Conservation (phyloP, 2,797 vertebrate genomes). For the Limosa lapponica region DNA sequence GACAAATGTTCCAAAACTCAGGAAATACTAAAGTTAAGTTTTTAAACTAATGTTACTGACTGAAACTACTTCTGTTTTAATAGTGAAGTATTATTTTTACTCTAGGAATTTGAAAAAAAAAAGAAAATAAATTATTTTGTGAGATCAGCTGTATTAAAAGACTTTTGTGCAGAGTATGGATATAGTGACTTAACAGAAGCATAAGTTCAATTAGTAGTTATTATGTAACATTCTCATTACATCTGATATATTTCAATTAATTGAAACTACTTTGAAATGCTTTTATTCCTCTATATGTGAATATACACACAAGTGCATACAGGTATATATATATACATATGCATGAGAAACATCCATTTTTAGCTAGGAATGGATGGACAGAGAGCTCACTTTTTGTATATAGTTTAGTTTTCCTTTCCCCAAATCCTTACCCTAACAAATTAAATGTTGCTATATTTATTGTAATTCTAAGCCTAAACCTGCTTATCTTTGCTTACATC, state of each 20-base stretch:
- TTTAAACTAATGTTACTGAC: not conserved
- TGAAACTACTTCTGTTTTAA: not conserved
- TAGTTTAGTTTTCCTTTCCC: not conserved
- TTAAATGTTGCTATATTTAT: not conserved
- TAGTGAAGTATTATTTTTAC: not conserved
- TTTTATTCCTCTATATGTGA: not conserved
- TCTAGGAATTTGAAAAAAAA: not conserved
- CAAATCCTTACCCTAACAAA: not conserved
- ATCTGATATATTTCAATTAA: not conserved
- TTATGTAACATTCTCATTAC: not conserved
- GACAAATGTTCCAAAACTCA: not conserved
- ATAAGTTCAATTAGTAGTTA: not conserved
- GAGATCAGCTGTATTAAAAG: not conserved
- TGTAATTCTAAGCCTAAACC: not conserved
- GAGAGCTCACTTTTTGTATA: fast-evolving
- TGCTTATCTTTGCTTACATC: not conserved
- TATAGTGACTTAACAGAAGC: not conserved
- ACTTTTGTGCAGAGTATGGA: not conserved
- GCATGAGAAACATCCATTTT: not conserved
- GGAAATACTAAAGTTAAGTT: not conserved
- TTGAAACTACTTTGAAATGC: not conserved
- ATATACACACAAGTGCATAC: not conserved
- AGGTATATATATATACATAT: not conserved
- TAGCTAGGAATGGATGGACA: not conserved
- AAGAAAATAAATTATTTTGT: not conserved